Evolutionary conservation across 2,797 vertebrate species (phyloP), one percentile per base, ranked within the genome.

Genomic region (Danio tinwini): DNA sequence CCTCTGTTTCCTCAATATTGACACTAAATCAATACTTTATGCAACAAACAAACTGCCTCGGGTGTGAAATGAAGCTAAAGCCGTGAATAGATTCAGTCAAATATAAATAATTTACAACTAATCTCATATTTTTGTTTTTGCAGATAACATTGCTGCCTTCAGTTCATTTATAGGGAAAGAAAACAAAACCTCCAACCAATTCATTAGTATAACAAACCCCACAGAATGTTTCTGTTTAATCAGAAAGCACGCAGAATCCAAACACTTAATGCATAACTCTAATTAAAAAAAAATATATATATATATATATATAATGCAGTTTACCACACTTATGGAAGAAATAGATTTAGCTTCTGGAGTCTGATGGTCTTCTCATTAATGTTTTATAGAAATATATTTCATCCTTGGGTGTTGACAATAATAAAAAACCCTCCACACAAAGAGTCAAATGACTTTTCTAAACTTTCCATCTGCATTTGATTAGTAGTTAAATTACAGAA

Each of bases 21-120:
- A 76, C 65, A 29, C 5, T 76, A 64, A 76, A 76, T 64, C 44
- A 42, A 76, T 76, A 64, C 61, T 64, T 55, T n/a, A 50, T 55
- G 74, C 49, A 64, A 52, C 47, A 65, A 76, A 63, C 53, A 76
- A 64, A 44, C 61, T 16, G 61, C 61, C 58, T 29, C 8, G 0
- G 47, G 74, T 12, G 64, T 55, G 39, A 76, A 64, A 64, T 55
- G 6, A 63, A 64, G 52, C 8, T 11, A 75, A 37, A 16, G 37
- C 7, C 19, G 10, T 44, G 45, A 63, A 49, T 29, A 74, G 6
- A 74, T 62, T 74, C 11, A 52, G 47, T 42, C 40, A 45, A 73
- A 59, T 29, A 12, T 59, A 73, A 70, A 73, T 59, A 59, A 73
- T 73, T 73, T 14, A 73, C 44, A 13, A 59, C 7, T 37, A 19